Percentiles rank a stretch among this genome's conserved stretches.
phyloP scores from a whole-genome alignment of 1,140 invertebrate genomes.

The Pseudomyrmex dendroicus region DNA sequence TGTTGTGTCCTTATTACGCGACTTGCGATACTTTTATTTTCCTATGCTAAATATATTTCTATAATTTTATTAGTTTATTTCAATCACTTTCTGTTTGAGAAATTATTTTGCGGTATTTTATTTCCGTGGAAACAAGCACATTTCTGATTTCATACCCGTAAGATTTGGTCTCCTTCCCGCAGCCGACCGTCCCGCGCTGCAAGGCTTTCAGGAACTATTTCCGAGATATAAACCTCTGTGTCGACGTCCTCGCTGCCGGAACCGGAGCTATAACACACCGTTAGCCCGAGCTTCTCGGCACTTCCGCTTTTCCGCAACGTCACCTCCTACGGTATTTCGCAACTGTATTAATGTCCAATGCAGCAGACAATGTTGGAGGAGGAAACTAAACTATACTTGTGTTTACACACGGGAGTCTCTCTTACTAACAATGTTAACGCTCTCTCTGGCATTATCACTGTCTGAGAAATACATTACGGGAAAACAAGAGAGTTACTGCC shows the following conservation, averaged over 20 bases:
- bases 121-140: no score
- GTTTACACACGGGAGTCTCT: background rate
- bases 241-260: slow-evolving; percentile 83
- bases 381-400: slow-evolving; percentile 36
- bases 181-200: slow-evolving; percentile 89
- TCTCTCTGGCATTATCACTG: background rate
- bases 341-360: slow-evolving; percentile 35
- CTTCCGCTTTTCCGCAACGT: slow-evolving; percentile 86
- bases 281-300: slow-evolving; percentile 89
- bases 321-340: slow-evolving; percentile 87
- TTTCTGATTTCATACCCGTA: slow-evolving; percentile 84
- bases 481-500: background rate
- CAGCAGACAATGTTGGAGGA: slow-evolving; percentile 26
- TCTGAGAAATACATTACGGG: slow-evolving; percentile 11
- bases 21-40: no score
- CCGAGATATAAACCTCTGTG: slow-evolving; percentile 89
- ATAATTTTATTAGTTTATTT: background rate
- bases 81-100: background rate
- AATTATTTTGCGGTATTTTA: no score
- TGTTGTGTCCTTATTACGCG: background rate
- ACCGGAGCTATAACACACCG: slow-evolving; percentile 89
- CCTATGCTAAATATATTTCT: background rate
- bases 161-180: slow-evolving; percentile 90
- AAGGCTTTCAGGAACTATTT: slow-evolving; percentile 89
- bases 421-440: slow-evolving; percentile 7